Base-by-base conservation (phyloP, 2,888 invertebrate genomes). In the Aporophyla nigra region DNA sequence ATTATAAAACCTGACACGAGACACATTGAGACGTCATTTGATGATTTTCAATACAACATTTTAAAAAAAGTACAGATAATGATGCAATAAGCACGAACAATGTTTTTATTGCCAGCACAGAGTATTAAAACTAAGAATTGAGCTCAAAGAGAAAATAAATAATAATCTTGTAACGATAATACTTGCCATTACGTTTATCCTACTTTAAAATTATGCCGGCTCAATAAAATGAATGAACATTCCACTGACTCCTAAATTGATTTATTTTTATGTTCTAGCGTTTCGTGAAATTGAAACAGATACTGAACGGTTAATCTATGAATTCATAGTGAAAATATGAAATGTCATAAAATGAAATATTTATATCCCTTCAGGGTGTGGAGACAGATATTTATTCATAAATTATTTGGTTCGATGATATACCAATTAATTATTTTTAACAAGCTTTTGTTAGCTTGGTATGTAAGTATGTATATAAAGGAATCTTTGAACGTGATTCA, bases 261-360 rank as follows among this genome's bases (percentile, higher is more conserved):
- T 79, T 82, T 82, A 79, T 79, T 68, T 74, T 63, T 82, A 79
- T 79, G 58, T 63, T 33, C 76, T 53, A 53, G 46, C 58, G 46
- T 59, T 75, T 76, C 62, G 49, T 67, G 53, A 61, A 82, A 79
- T 79, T 76, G 46, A 69, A 76, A 82, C 79, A 76, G 76, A 82
- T 79, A 76, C n/a, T n/a, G n/a, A n/a, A n/a, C 27, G 19, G 58
- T 68, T 82, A 82, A 68, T 63, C 27, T 49, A 46, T 76, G 68
- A 79, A 82, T 79, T 58, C 82, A 76, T 68, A 46, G 46, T 1
- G 2, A 49, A 74, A 65, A 40, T 58, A 76, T 82, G 51, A 68
- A 82, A 68, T 58, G n/a, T 63, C 33, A 82, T 58, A 53, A 51
- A 78, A 33, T 5, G 10, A 14, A 56, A 53, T 75, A 58, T 76